phyloP scores from a whole-genome alignment of 1,140 invertebrate genomes.

The Solenopsis invicta region DNA sequence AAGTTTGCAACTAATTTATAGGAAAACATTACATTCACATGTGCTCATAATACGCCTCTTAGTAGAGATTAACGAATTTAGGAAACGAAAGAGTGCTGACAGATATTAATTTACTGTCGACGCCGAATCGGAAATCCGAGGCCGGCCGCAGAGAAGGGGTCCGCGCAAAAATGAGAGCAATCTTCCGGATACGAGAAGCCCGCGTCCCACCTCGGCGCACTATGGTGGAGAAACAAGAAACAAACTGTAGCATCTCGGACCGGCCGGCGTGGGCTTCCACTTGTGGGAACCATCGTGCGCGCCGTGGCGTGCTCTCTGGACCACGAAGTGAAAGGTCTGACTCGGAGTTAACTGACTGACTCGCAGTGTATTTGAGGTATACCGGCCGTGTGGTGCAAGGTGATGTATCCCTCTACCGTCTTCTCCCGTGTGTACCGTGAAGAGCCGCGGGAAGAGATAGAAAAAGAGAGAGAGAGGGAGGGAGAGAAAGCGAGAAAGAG shows the following conservation, averaged over 20 bases:
- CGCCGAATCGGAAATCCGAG: constrained; percentile 1
- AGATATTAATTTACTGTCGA: constrained; percentile 40
- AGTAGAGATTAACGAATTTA: neutral
- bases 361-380: constrained; percentile 78
- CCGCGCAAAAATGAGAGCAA: constrained; percentile 54
- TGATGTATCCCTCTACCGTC: constrained; percentile 68
- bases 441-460: neutral
- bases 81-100: neutral
- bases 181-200: constrained; percentile 58
- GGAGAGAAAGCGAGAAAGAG: constrained; percentile 22
- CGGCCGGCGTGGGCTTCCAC: constrained; percentile 77
- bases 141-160: neutral
- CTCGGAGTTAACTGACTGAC: constrained; percentile 81
- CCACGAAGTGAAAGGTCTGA: constrained; percentile 86
- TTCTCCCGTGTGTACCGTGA: constrained; percentile 19
- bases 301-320: constrained; percentile 84
- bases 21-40: neutral
- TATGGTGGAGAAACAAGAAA: constrained; percentile 76
- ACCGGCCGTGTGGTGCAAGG: constrained; percentile 68
- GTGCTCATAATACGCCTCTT: neutral
- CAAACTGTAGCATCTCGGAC: constrained; percentile 82
- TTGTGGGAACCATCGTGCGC: constrained; percentile 85
- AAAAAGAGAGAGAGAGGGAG: neutral
- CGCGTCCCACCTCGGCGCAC: constrained; percentile 58
- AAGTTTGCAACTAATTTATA: neutral